These are phyloP conservation scores for Neopelma chrysocephalum DNA, from an alignment of 2,797 vertebrate species.

Conservation along the genomic window DNA sequence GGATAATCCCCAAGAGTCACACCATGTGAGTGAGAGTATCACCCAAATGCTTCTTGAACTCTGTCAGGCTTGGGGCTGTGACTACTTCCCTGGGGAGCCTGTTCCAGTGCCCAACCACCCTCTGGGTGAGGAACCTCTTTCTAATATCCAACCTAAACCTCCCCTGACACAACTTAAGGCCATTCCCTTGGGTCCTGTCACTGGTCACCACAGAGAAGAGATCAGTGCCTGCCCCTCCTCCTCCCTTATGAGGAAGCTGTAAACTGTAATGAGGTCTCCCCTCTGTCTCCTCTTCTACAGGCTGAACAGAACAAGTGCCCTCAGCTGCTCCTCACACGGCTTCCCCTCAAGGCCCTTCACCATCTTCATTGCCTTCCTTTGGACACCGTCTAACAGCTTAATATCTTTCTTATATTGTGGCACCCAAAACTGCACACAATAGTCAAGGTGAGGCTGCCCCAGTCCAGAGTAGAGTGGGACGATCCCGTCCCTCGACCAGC, in stretches of 20 bases:
- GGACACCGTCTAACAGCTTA: background rate
- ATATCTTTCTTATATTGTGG: background rate
- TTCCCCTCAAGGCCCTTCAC: background rate
- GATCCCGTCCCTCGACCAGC: background rate
- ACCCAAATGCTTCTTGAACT: background rate
- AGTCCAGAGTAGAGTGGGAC: background rate
- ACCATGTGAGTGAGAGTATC: background rate
- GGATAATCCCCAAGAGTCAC: background rate
- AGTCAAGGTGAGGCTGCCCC: too few relatives aligned
- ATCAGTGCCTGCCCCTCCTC: background rate
- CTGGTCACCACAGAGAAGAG: background rate
- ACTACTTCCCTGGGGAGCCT: background rate
- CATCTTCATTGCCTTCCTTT: background rate
- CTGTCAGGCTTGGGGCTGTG: background rate
- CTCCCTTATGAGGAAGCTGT: background rate
- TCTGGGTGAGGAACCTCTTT: background rate
- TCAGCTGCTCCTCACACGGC: background rate
- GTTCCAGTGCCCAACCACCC: background rate
- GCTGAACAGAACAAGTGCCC: background rate
- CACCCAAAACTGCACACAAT: background rate
- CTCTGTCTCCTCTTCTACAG: background rate
- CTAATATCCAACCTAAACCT: background rate
- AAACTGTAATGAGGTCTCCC: background rate
- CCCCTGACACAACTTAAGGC: background rate
- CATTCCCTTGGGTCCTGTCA: background rate